A percentile compares a stretch with the other conserved stretches of the same genome.
phyloP scores from a whole-genome alignment of 2,888 invertebrate genomes.

The Rhyacophila evoluta region DNA sequence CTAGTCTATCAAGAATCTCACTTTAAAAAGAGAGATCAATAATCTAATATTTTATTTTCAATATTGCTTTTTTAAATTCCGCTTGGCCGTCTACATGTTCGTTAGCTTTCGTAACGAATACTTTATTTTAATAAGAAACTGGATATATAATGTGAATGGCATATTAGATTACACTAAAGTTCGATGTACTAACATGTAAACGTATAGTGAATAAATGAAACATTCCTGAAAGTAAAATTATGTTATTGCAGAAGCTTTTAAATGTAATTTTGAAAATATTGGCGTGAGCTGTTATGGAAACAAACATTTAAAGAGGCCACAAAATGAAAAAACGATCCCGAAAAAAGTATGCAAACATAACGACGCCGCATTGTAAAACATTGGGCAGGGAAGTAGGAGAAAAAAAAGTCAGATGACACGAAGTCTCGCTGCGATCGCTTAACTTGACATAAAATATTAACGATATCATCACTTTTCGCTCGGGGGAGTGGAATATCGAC shows the following conservation, averaged over 20 bases:
- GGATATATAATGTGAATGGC: too few relatives aligned
- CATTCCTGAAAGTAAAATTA: neutral
- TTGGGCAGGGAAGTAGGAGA: constrained; percentile 7
- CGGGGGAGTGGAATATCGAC: constrained; percentile 28
- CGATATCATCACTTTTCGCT: constrained; percentile 48
- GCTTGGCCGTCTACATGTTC: too few relatives aligned
- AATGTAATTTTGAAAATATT: neutral
- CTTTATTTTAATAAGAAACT: too few relatives aligned
- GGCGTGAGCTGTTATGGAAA: neutral
- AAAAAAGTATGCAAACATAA: constrained; percentile 20
- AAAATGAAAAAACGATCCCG: neutral
- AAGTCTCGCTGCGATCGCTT: constrained; percentile 36
- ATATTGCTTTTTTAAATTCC: too few relatives aligned
- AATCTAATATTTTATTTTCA: too few relatives aligned
- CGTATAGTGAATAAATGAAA: too few relatives aligned
- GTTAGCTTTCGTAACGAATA: too few relatives aligned
- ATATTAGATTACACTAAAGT: too few relatives aligned
- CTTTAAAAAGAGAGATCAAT: too few relatives aligned
- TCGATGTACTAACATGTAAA: too few relatives aligned
- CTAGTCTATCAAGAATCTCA: too few relatives aligned
- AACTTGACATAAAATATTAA: constrained; percentile 47
- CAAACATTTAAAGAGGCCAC: neutral
- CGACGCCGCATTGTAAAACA: constrained; percentile 16
- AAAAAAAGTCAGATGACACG: constrained; percentile 28
- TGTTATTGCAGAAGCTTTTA: neutral